phyloP scores from a whole-genome alignment of 2,113 vertebrate species.

The Setophaga coronata region DNA sequence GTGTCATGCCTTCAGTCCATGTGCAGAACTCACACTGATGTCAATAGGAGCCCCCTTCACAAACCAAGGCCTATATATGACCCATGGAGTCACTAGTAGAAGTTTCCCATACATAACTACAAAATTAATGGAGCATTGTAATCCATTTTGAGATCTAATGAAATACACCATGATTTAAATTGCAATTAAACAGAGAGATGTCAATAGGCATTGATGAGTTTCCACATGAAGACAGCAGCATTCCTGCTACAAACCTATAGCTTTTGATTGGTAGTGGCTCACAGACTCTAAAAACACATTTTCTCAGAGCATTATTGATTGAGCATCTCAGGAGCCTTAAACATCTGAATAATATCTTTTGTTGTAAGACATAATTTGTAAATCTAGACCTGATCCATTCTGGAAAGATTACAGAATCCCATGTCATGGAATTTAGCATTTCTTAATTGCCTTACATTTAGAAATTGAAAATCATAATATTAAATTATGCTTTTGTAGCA shows the following conservation, averaged over 20 bases:
- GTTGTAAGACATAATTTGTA: not conserved
- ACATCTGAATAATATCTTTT: not conserved
- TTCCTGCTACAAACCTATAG: not conserved
- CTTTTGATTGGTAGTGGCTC: constrained; percentile 13
- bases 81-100: constrained; percentile 19
- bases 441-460: not conserved
- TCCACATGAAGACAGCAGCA: not conserved
- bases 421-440: not conserved
- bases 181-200: constrained; percentile 59
- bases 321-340: not conserved
- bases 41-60: constrained; percentile 8
- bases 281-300: not conserved
- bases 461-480: not conserved
- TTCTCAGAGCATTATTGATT: constrained; percentile 9
- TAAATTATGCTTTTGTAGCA: not conserved
- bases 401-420: not conserved
- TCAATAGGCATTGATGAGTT: constrained; percentile 48
- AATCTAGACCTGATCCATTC: not conserved
- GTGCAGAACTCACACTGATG: constrained; percentile 45
- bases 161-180: constrained; percentile 58
- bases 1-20: constrained; percentile 43
- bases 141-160: constrained; percentile 67
- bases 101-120: constrained; percentile 51
- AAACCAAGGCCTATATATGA: not conserved
- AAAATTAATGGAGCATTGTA: constrained; percentile 68